Evolutionary conservation across 1,140 invertebrate species (phyloP).

Genomic region (Apis mellifera): DNA sequence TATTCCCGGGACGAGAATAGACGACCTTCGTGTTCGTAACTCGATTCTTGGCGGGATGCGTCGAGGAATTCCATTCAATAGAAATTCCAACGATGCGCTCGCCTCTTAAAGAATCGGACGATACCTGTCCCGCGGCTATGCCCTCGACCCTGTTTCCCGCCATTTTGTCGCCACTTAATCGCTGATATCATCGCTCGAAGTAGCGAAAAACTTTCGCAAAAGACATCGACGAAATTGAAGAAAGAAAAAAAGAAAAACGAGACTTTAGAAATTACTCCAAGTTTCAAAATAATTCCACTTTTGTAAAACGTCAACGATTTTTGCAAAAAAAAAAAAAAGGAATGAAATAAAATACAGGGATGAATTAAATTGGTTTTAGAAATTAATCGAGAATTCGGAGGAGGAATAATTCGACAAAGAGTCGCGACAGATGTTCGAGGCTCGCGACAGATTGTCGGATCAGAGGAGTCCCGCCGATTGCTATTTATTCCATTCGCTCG

Average conservation of each 20-base stretch:
- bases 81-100: conserved; percentile 36
- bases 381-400: neutral
- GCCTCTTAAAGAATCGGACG: conserved; percentile 28
- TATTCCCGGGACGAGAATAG: neutral
- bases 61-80: conserved; percentile 51
- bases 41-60: conserved; percentile 35
- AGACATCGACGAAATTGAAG: too few relatives aligned
- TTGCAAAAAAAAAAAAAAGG: too few relatives aligned
- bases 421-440: conserved; percentile 8
- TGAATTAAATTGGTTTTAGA: neutral
- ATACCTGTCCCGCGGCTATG: conserved; percentile 50
- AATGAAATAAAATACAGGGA: neutral
- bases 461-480: conserved; percentile 39
- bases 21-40: conserved; percentile 9
- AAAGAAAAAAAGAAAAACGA: too few relatives aligned
- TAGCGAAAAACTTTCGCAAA: too few relatives aligned
- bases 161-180: conserved; percentile 11
- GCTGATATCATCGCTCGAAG: conserved; percentile 36
- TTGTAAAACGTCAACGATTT: neutral
- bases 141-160: conserved; percentile 72
- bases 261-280: too few relatives aligned
- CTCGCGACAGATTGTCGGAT: conserved; percentile 22
- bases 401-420: conserved; percentile 21
- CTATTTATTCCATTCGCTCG: conserved; percentile 46
- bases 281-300: too few relatives aligned